Base-by-base conservation (phyloP, 1,140 invertebrate species). In the Euwallacea fornicatus region DNA sequence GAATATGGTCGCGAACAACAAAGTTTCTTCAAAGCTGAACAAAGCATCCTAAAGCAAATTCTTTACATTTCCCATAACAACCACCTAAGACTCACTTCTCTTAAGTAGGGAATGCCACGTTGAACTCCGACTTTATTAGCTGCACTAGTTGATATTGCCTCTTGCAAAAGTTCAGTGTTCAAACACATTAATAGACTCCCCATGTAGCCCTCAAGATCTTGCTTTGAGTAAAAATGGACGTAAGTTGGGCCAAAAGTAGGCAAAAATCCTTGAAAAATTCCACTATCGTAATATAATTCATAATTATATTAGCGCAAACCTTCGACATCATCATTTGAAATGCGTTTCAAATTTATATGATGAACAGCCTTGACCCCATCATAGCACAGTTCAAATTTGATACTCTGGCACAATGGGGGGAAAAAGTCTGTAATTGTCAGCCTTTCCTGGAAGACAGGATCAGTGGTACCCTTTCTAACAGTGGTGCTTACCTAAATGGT, bases 171-270 rank as follows among this genome's bases (percentile, higher is more conserved):
- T 76, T 87, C 85, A 0, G 87, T 87, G 77, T 83, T 85, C 62
- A 86, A 77, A 65, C 84, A 85, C 59, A 86, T 78, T 21, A 88
- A 80, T 10, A 87, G 81, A 71, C 82, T 88, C 63, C 84, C 88
- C 6, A 84, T 80, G 78, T 88, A 92, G 13, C 80, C 82, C 70
- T 85, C 82, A 7, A 85, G 83, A 70, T 84, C 81, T 15, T 84
- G 81, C 62, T 78, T 81, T 2, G 62, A 68, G 77, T 93, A 93
- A 44, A 93, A 82, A 77, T 91, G 87, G 13, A 93, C 75, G 80
- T 89, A 92, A 9, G 88, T 86, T 9, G 91, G 91, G 0, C 91
- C 91, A 80, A 89, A 90, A 0, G 89, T 89, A 0, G 91, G 91
- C n/a, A 91, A 78, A 73, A 89, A 90, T 72, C 81, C 21, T 33